A percentile compares a stretch with the other conserved stretches of the same genome.
These are phyloP conservation scores for Dione juno DNA, from an alignment of 2,888 invertebrate genomes.

Conservation along the genomic window DNA sequence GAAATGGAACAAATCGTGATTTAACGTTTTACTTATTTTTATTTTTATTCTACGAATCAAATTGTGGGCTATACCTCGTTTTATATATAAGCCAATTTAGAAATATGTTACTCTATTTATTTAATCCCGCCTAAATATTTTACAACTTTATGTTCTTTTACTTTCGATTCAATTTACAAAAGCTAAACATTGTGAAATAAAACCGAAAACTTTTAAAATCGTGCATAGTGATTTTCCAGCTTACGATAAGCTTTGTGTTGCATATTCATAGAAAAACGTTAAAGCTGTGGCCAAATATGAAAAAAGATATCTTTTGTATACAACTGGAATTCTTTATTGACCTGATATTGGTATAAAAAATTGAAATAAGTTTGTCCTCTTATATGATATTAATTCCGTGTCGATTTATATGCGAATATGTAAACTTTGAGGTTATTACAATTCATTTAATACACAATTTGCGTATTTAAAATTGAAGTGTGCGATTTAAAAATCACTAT, in stretches of 20 bases:
- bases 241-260: constrained; percentile 10
- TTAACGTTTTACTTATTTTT: no score
- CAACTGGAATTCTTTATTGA: background rate
- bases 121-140: background rate
- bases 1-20: no score
- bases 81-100: no score
- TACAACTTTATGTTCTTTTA: background rate
- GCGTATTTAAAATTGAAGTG: no score
- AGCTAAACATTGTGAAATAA: background rate
- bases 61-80: no score
- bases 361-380: no score
- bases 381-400: no score
- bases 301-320: constrained; percentile 3
- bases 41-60: no score
- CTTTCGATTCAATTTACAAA: background rate
- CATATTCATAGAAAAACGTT: constrained; percentile 15
- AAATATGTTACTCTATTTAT: no score
- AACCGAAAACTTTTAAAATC: background rate
- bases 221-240: background rate
- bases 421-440: no score
- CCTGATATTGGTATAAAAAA: background rate
- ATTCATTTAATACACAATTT: no score
- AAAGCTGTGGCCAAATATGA: constrained; percentile 4
- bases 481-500: no score
- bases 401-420: background rate